Conservation (phyloP, 2,113 vertebrate species). For the Sclerurus mexicanus region DNA sequence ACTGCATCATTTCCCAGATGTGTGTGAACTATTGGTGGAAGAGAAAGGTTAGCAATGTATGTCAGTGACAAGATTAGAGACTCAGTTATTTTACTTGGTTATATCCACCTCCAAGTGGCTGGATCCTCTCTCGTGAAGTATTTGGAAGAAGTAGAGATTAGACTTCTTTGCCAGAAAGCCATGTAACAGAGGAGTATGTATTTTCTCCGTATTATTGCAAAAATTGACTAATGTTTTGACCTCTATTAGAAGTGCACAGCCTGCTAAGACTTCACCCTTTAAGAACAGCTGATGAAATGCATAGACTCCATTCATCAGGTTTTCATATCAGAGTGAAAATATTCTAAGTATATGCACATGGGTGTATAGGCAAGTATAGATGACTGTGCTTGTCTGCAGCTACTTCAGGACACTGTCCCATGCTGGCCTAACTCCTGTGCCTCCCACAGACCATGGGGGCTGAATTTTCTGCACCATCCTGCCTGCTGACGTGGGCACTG, state of each 20-base stretch:
- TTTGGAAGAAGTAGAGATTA: not conserved
- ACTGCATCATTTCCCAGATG: not conserved
- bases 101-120: not conserved
- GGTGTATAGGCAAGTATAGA: not conserved
- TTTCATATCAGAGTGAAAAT: not conserved
- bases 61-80: not conserved
- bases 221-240: not conserved
- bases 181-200: not conserved
- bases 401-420: not conserved
- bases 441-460: not conserved
- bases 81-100: not conserved
- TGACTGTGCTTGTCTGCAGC: not conserved
- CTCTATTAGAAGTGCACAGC: not conserved
- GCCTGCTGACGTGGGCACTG: not conserved
- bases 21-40: not conserved
- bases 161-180: not conserved
- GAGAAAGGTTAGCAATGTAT: not conserved
- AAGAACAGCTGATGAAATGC: not conserved
- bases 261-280: not conserved
- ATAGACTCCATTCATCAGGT: not conserved
- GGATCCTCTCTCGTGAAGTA: not conserved
- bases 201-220: not conserved
- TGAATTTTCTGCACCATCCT: not conserved
- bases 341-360: not conserved
- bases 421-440: not conserved